A percentile compares a stretch with the other conserved stretches of the same genome.
phyloP scores from a whole-genome alignment of 2,797 vertebrate species.

The Coregonus suidteri region DNA sequence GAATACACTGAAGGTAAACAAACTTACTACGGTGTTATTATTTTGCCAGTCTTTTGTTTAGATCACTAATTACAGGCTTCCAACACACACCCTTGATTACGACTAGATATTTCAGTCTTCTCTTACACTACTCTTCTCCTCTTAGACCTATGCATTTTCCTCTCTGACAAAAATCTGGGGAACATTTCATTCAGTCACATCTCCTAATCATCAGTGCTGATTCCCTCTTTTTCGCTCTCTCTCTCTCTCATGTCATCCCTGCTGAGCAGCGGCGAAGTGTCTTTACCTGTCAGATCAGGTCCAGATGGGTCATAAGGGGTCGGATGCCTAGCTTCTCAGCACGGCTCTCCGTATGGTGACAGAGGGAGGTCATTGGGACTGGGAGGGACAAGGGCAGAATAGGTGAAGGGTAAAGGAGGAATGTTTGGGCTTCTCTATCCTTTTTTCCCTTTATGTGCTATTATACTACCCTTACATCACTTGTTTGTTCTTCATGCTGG shows the following conservation, averaged over 20 bases:
- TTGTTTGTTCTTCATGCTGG: neutral
- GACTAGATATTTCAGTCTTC: neutral
- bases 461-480: neutral
- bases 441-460: neutral
- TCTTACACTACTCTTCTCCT: neutral
- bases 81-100: neutral
- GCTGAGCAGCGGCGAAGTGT: constrained; percentile 61
- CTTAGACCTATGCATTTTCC: neutral
- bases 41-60: neutral
- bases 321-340: constrained; percentile 50
- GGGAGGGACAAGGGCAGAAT: neutral
- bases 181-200: neutral
- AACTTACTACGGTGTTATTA: neutral
- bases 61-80: neutral
- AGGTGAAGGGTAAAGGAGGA: constrained; percentile 1
- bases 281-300: constrained; percentile 47
- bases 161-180: neutral
- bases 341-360: constrained; percentile 64
- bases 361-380: constrained; percentile 12
- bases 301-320: constrained; percentile 51
- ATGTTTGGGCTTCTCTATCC: neutral
- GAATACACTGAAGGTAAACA: constrained; percentile 95
- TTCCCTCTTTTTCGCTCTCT: constrained; percentile 14
- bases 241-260: constrained; percentile 20
- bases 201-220: constrained; percentile 7